A percentile compares a stretch with the other conserved stretches of the same genome.
phyloP scores from a whole-genome alignment of 2,888 invertebrate genomes.

The Apamea crenata region DNA sequence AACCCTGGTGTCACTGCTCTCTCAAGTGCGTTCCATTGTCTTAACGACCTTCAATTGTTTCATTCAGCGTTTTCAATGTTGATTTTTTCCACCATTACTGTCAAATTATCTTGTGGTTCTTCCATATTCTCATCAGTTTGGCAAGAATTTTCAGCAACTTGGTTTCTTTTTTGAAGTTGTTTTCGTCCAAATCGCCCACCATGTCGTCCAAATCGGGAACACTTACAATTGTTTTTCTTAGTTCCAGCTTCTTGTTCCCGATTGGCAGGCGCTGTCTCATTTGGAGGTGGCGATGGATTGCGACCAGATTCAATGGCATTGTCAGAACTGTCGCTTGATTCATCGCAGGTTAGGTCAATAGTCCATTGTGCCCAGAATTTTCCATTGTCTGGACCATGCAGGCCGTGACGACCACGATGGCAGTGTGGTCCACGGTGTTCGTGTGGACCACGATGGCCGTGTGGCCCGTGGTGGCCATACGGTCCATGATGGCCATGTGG shows the following conservation, averaged over 20 bases:
- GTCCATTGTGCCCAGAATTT: constrained; percentile 60
- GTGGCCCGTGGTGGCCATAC: constrained; percentile 7
- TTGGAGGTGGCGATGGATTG: constrained; percentile 51
- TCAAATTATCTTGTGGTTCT: constrained; percentile 62
- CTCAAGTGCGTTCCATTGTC: constrained; percentile 32
- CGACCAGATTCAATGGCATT: constrained; percentile 36
- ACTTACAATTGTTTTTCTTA: constrained; percentile 40
- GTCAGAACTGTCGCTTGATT: constrained; percentile 43
- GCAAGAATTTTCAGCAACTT: constrained; percentile 45
- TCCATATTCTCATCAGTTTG: constrained; percentile 59
- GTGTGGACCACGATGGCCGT: constrained; percentile 47
- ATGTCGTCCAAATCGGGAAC: constrained; percentile 39
- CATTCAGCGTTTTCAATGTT: constrained; percentile 55
- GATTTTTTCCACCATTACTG: constrained; percentile 68
- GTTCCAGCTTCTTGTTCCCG: constrained; percentile 21
- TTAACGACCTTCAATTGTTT: constrained; percentile 37
- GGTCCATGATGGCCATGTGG: constrained; percentile 17
- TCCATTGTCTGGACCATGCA: constrained; percentile 51
- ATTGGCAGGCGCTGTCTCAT: constrained; percentile 18
- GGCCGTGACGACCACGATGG: constrained; percentile 43
- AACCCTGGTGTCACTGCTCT: constrained; percentile 19
- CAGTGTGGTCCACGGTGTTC: constrained; percentile 49
- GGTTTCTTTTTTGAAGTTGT: constrained; percentile 22
- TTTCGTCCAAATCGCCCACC: constrained; percentile 49
- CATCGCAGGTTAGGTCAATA: constrained; percentile 59